A percentile compares a stretch with the other conserved stretches of the same genome.
These are phyloP conservation scores for Orientallactaga sibirica DNA, from an alignment of 2,797 vertebrate genomes.

Conservation along the genomic window DNA sequence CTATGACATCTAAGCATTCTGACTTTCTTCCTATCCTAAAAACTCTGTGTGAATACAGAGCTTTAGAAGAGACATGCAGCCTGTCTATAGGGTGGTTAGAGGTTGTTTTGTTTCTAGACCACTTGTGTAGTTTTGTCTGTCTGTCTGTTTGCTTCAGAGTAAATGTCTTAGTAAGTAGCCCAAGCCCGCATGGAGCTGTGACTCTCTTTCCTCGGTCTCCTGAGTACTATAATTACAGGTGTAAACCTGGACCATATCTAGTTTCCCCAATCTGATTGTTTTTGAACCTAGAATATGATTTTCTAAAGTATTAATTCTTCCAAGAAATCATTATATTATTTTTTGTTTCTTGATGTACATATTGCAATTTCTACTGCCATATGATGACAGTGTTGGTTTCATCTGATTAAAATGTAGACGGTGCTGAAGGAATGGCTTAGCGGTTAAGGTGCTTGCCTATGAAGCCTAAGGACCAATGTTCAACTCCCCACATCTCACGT, in stretches of 20 bases:
- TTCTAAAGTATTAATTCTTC: conserved; percentile 40
- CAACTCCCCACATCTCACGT: no score
- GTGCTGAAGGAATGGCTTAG: no score
- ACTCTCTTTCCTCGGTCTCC: background rate
- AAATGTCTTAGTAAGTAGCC: background rate
- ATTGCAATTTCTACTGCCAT: background rate
- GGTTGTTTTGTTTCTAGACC: background rate
- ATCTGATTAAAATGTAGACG: conserved; percentile 37
- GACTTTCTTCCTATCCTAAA: background rate
- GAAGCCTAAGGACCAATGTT: no score
- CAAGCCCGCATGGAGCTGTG: background rate
- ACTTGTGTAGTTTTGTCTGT: background rate
- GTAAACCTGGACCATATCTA: background rate
- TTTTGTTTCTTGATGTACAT: conserved; percentile 22
- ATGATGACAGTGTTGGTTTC: background rate
- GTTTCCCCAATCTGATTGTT: background rate
- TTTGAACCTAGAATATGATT: conserved; percentile 16
- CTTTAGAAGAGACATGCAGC: conserved; percentile 13
- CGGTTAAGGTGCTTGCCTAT: no score
- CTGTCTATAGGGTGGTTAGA: background rate
- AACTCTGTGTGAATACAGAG: background rate
- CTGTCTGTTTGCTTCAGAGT: background rate
- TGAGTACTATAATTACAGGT: background rate
- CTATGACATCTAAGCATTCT: conserved; percentile 12
- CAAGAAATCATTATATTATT: conserved; percentile 39